phyloP scores from a whole-genome alignment of 1,140 invertebrate species.

The Drosophila santomea region DNA sequence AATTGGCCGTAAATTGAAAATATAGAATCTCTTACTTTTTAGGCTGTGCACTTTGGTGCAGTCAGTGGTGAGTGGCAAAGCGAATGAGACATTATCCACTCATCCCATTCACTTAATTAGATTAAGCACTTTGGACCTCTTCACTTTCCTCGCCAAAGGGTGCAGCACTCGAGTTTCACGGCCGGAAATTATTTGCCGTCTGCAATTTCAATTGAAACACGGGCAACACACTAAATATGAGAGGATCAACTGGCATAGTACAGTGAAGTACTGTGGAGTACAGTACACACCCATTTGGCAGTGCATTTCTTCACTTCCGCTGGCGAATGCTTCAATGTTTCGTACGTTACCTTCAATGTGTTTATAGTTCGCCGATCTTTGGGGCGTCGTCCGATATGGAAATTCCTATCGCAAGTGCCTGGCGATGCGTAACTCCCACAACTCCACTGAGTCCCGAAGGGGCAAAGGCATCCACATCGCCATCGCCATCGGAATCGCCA shows the following conservation, averaged over 20 bases:
- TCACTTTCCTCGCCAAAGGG: conserved; percentile 35
- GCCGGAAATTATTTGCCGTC: conserved; percentile 78
- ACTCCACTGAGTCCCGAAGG: not conserved
- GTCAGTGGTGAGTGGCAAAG: not conserved
- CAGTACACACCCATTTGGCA: conserved; percentile 30
- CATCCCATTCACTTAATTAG: conserved; percentile 63
- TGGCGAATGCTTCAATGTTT: not conserved
- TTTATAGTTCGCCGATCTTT: conserved; percentile 51
- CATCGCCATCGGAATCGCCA: too few relatives aligned
- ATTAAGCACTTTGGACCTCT: conserved; percentile 61
- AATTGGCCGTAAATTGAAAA: too few relatives aligned
- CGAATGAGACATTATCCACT: conserved; percentile 18
- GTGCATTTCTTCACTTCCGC: conserved; percentile 54
- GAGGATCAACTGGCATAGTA: conserved; percentile 30
- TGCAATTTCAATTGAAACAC: conserved; percentile 72
- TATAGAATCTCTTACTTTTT: too few relatives aligned
- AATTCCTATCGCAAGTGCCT: conserved; percentile 67
- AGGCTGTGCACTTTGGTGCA: too few relatives aligned
- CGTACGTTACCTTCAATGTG: not conserved
- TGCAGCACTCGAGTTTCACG: conserved; percentile 74
- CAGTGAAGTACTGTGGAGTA: too few relatives aligned
- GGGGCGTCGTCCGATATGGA: conserved; percentile 47
- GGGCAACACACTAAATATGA: not conserved
- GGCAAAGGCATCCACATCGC: not conserved
- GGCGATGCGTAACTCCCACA: conserved; percentile 60